phyloP scores from a whole-genome alignment of 2,113 vertebrate species.

The Geococcyx californianus region DNA sequence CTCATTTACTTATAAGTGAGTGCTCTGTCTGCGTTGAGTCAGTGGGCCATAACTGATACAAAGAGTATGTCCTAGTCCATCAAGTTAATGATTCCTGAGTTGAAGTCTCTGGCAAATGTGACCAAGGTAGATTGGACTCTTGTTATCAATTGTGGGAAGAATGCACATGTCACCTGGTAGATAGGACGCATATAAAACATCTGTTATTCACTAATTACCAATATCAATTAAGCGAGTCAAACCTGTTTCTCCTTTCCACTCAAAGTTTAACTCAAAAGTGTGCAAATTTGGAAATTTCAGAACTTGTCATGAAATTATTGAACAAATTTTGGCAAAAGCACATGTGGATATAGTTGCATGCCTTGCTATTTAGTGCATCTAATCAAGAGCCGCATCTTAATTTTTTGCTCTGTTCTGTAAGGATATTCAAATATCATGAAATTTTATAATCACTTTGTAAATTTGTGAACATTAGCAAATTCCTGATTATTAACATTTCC shows the following conservation, averaged over 20 bases:
- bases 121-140: conserved; percentile 3
- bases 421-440: neutral
- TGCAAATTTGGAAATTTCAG: neutral
- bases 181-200: neutral
- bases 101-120: conserved; percentile 12
- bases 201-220: neutral
- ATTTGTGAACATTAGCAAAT: neutral
- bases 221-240: neutral
- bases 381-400: neutral
- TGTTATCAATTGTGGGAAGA: neutral
- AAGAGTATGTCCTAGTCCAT: neutral
- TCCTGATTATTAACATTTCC: conserved; percentile 7
- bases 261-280: neutral
- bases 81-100: conserved; percentile 20
- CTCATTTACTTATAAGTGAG: neutral
- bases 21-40: neutral
- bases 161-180: neutral
- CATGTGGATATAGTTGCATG: neutral
- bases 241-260: neutral
- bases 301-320: neutral
- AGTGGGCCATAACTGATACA: neutral
- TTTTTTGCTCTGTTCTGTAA: neutral
- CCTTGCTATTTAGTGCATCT: neutral
- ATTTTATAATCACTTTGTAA: neutral
- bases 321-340: neutral